Base-by-base conservation (phyloP, 2,888 invertebrate genomes). In the Eulithis testata region DNA sequence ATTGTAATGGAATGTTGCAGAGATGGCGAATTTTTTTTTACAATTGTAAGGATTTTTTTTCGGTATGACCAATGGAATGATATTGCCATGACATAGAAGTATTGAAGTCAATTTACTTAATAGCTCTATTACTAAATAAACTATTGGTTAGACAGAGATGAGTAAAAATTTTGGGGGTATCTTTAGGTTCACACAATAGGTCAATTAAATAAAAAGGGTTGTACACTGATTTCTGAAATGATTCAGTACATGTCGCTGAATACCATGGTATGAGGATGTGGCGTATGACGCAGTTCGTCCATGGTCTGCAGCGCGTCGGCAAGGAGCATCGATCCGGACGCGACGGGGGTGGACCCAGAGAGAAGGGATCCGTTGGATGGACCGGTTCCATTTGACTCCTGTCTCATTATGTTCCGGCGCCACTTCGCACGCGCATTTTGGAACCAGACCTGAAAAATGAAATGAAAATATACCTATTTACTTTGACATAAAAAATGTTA, bases 361-460 rank as follows among this genome's bases (percentile, higher is more conserved):
- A 83, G 72, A 4, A 90, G 69, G 11, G 76, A 61, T 0, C 88
- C 86, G 55, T 88, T 89, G 21, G 79, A 66, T 60, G 82, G 88
- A 0, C 80, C 78, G 0, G 65, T 79, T 0, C 86, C 87, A 58
- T 84, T 88, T 0, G 91, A 81, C 81, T 98, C 97, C 82, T 97
- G 97, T 57, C 97, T 93, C 96, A 97, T 97, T 85, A 97, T 95
- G 88, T 97, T 99, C 59, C 99, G 95, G 73, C 99, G 95, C 97
- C 98, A 99, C 93, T 99, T 99, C 45, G 99, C 99, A 59, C 99
- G 94, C 0, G 99, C 99, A 86, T 99, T 99, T 95, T 99, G 99
- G 89, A 99, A 99, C 99, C 99, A 99, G 1, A 99, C 99, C 99
- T 99, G 37, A 8, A 40, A 11, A 40, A 11, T 21, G 21, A 21